A percentile compares a stretch with the other conserved stretches of the same genome.
These are phyloP conservation scores for Lagopus muta DNA, from an alignment of 2,113 vertebrate species.

Conservation along the genomic window DNA sequence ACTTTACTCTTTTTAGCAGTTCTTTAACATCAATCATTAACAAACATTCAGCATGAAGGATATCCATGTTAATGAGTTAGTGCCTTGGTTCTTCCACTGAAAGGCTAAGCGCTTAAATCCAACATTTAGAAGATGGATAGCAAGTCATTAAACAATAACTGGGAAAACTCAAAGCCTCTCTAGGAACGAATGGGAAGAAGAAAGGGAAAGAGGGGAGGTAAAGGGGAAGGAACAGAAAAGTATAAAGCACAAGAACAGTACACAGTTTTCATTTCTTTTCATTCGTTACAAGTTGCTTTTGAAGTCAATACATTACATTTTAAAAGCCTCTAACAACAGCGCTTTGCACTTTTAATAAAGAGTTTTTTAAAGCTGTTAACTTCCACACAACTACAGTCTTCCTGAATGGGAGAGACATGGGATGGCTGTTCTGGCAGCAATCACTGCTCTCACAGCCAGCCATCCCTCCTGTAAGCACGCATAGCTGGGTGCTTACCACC, in stretches of 20 bases:
- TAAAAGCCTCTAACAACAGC: neutral
- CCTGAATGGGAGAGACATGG: neutral
- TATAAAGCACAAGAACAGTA: neutral
- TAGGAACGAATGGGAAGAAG: neutral
- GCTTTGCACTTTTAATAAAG: neutral
- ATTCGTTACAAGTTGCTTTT: neutral
- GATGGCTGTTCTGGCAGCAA: neutral
- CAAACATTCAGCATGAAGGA: conserved; percentile 19
- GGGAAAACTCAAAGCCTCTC: neutral
- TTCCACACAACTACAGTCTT: neutral
- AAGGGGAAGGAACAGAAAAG: neutral
- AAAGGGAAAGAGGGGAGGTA: neutral
- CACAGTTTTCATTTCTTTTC: neutral
- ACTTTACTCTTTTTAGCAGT: neutral
- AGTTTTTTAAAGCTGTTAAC: neutral
- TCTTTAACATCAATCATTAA: conserved; percentile 10
- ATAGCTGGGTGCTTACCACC: neutral
- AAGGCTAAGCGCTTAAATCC: neutral
- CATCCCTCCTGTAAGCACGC: neutral
- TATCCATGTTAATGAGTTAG: neutral
- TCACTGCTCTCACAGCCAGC: neutral
- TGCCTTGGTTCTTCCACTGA: neutral
- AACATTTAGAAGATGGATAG: neutral
- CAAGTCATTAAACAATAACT: neutral
- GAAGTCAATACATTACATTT: neutral